Base-by-base conservation (phyloP, 2,113 vertebrate genomes). In the Melanocharis versteri region DNA sequence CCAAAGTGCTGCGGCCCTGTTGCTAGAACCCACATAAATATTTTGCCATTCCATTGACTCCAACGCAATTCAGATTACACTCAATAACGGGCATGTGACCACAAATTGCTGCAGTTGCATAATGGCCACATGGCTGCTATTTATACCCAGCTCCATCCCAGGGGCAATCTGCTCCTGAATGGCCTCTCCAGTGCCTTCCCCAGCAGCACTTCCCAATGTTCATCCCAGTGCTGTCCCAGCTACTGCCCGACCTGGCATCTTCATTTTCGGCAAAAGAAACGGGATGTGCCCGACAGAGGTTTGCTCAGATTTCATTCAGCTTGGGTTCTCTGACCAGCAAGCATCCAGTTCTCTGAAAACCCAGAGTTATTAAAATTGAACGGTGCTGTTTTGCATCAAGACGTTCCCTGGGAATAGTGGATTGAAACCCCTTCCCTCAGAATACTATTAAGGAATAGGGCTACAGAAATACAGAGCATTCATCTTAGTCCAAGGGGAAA, bases 191-290 rank as follows among this genome's bases (percentile, higher is more conserved):
- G 56, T 7, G 35, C 77, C 48, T 47, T 79, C 35, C 60, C 75
- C 56, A 3, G 66, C 1, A 1, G 54, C 47, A 17, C 2, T 31
- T 13, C 44, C 68, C 37, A 39, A 0, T 22, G 28, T 15, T 45
- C 13, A 30, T 44, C 45, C 68, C 53, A 69, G 21, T 31, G 83
- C 40, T 54, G 61, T 30, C 72, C 51, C 3, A 3, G 64, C 50
- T 35, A 6, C 56, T 47, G 40, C 60, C 70, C 58, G 75, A 18
- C 15, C 15, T 2, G 10, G 28, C 35, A 75, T 42, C 47, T 24
- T 58, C 47, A 40, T 77, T 71, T 89, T 5, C 39, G 86, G 39
- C 45, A 77, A 57, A 44, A 84, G 30, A 45, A 68, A 78, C 5
- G 26, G 19, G 7, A 51, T 51, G 45, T 50, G 39, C 70, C 80